Evolutionary conservation across 2,888 invertebrate species (phyloP), one percentile per base, ranked within the genome.

Genomic region (Achlya flavicornis): DNA sequence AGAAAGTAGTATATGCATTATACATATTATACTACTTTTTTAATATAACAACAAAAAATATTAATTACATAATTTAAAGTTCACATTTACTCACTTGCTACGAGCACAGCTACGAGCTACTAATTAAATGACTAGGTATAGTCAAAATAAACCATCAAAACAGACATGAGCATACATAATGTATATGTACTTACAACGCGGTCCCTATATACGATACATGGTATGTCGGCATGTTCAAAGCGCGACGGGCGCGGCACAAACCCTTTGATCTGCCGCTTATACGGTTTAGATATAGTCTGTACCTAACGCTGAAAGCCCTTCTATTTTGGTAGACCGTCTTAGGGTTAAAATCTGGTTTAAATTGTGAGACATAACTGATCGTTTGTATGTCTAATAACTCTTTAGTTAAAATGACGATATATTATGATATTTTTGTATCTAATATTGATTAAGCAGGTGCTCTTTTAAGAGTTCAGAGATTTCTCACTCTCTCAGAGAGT

Each of bases 211-310:
- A 69, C n/a, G 62, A 67, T 62, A 68, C 62, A 70, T 71, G 66
- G 68, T 60, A 60, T 78, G 83, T 72, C 84, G 86, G 84, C 79
- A 68, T 70, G 81, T 83, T 86, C 88, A 90, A 89, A 89, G 88
- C 84, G 79, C 72, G 74, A 64, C 75, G 78, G 72, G 77, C 73
- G 70, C 73, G 74, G 73, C 71, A 69, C 67, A 41, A 74, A 76
- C 87, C 88, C 90, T 90, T 90, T 90, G 90, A 90, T 89, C 84
- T 89, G 72, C 75, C 76, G 71, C 73, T 75, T 77, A 75, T 78
- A 83, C 76, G 70, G 72, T 73, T 73, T 73, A 81, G 74, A 78
- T 84, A 83, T 78, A 75, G 69, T 68, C 76, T 73, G 77, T 72
- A 74, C 74, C 73, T 78, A 80, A 77, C 79, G 53, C 53, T 53